A percentile compares a stretch with the other conserved stretches of the same genome.
Conservation (phyloP, 2,888 invertebrate species). For the Drosophila formosana region DNA sequence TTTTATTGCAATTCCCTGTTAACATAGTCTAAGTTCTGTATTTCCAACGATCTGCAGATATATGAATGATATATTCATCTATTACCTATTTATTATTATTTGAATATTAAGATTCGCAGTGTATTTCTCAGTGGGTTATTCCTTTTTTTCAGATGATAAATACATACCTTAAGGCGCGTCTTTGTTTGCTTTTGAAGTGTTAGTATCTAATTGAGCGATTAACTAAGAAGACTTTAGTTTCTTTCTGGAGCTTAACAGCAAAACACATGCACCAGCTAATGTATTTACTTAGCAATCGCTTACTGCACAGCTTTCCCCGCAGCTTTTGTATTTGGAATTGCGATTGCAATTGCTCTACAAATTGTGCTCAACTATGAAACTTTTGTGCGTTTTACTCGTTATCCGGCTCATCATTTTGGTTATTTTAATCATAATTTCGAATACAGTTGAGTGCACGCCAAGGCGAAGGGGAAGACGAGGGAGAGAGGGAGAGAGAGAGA, state of each 20-base stretch:
- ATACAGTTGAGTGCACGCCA: slow-evolving; percentile 45
- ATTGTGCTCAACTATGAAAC: slow-evolving; percentile 16
- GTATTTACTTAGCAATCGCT: slow-evolving; percentile 3
- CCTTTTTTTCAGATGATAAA: too few relatives aligned
- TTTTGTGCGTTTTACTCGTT: slow-evolving; percentile 31
- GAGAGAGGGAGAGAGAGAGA: background rate
- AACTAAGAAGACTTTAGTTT: background rate
- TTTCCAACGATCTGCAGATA: too few relatives aligned
- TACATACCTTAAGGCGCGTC: background rate
- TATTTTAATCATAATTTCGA: slow-evolving; percentile 73
- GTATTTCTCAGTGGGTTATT: background rate
- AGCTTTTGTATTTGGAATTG: background rate
- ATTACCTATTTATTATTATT: too few relatives aligned
- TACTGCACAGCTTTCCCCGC: background rate
- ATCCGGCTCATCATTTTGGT: slow-evolving; percentile 52
- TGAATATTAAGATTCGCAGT: background rate
- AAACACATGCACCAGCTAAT: background rate
- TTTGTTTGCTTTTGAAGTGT: background rate
- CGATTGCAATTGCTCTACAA: background rate
- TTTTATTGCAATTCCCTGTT: too few relatives aligned
- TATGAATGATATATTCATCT: too few relatives aligned
- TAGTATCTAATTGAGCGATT: background rate
- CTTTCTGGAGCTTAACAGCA: background rate
- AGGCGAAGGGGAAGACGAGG: background rate
- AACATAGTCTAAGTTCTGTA: too few relatives aligned